Evolutionary conservation across 2,888 invertebrate genomes (phyloP), one percentile per base, ranked within the genome.

Genomic region (Pilophorus perplexus): DNA sequence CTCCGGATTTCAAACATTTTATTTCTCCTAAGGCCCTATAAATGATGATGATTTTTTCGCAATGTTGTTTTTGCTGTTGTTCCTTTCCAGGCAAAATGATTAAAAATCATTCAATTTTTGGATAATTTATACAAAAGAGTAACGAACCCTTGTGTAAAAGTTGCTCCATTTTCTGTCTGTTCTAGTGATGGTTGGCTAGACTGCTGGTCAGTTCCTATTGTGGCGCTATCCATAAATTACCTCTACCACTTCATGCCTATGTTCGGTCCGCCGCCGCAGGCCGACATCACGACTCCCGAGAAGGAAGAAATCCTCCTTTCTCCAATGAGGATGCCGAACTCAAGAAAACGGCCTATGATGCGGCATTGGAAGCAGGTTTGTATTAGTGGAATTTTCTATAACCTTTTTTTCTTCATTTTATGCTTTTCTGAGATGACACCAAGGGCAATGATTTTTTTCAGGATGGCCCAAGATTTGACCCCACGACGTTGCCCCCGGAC

Each of bases 171-270:
- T 44, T 3, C 44, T 2, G 14, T 14, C 38, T 38, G 20, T 71
- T 72, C 23, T 65, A 77, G 76, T 64, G 76, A 76, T 69, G 94
- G 95, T 1, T 98, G 97, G 97, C 85, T 96, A 0, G 95, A 96
- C 76, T 95, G 95, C 75, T 95, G 95, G 95, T 90, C 90, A 50
- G 93, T 96, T 4, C 94, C 95, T 0, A 94, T 95, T 70, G 90
- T 94, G 3, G 93, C 94, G 0, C 80, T 97, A 18, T 93, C 90
- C 72, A 91, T 98, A 59, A 85, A 87, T 69, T 97, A 95, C 77
- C 85, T 85, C 18, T 97, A 94, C 77, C 95, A 97, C 78, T 95
- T 96, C 0, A 87, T 90, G 75, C 93, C 95, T 2, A 89, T 92
- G 0, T 77, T 93, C 42, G 91, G 93, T 0, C 92, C 91, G 0